These are phyloP conservation scores for Artemia sp. DNA, from an alignment of 2,888 invertebrate genomes.

Conservation along the genomic window DNA sequence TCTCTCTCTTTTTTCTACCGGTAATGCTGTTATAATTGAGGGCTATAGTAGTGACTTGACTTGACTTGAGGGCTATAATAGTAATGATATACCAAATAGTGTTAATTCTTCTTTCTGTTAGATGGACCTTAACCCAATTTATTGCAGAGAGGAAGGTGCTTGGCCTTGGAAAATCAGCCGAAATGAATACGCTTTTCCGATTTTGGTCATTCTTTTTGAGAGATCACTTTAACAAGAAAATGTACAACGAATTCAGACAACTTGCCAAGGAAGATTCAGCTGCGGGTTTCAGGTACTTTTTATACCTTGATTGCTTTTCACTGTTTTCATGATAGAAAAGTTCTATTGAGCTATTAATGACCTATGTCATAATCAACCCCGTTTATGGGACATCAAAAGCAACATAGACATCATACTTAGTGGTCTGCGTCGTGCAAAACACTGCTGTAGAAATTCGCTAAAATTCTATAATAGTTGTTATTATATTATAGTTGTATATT, in stretches of 20 bases:
- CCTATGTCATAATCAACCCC: too few species aligned
- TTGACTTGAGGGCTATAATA: neutral
- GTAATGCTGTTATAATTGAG: neutral
- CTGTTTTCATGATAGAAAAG: too few species aligned
- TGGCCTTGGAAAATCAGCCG: conserved; percentile 86
- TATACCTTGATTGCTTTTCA: too few species aligned
- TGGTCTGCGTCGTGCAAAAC: too few species aligned
- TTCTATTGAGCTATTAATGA: too few species aligned
- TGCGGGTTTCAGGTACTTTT: conserved; percentile 61
- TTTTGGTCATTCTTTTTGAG: conserved; percentile 99
- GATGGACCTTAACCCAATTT: conserved; percentile 22
- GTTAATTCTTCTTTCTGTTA: neutral
- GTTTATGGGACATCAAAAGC: too few species aligned
- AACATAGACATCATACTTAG: too few species aligned
- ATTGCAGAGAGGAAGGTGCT: conserved; percentile 69
- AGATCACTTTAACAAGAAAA: conserved; percentile 91
- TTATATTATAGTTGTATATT: too few species aligned
- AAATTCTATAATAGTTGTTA: too few species aligned
- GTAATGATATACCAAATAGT: conserved; percentile 3
- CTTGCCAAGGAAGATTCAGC: conserved; percentile 85
- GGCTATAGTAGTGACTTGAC: too few species aligned
- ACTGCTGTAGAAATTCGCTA: too few species aligned
- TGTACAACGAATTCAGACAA: conserved; percentile 89
- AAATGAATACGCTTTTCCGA: conserved; percentile 97
- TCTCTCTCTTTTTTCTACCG: conserved; percentile 1